phyloP scores from a whole-genome alignment of 2,113 vertebrate genomes.

The Polypterus bichir region DNA sequence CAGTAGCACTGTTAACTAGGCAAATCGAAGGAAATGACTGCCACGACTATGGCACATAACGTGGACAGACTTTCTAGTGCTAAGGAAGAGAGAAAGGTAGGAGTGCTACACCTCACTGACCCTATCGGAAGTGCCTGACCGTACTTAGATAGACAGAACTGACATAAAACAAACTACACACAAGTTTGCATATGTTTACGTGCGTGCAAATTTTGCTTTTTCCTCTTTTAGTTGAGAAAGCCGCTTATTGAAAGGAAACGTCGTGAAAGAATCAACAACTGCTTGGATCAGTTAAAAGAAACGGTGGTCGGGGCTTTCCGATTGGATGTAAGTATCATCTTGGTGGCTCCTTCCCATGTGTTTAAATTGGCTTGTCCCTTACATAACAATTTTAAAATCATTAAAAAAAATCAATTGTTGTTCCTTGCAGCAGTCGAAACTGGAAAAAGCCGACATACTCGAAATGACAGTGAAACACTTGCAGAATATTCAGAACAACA shows the following conservation, averaged over 20 bases:
- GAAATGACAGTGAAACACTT: slow-evolving; percentile 88
- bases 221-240: slow-evolving; percentile 58
- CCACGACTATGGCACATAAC: slow-evolving; percentile 35
- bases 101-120: neutral
- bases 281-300: slow-evolving; percentile 76
- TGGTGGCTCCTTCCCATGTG: neutral
- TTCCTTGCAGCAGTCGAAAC: slow-evolving; percentile 66
- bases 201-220: neutral
- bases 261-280: slow-evolving; percentile 77
- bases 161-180: neutral
- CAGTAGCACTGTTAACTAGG: neutral
- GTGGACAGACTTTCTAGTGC: slow-evolving; percentile 47
- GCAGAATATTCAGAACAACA: slow-evolving; percentile 69
- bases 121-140: no score
- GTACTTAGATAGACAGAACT: neutral
- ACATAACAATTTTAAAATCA: no score
- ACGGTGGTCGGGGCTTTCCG: slow-evolving; percentile 66
- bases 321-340: slow-evolving; percentile 64
- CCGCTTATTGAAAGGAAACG: slow-evolving; percentile 78
- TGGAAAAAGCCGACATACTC: slow-evolving; percentile 80
- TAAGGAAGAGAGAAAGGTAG: slow-evolving; percentile 80
- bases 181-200: neutral
- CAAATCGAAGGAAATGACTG: slow-evolving; percentile 50
- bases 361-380: neutral
- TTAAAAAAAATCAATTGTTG: slow-evolving; percentile 4